phyloP scores from a whole-genome alignment of 2,888 invertebrate genomes.

The Parnassius glacialis region DNA sequence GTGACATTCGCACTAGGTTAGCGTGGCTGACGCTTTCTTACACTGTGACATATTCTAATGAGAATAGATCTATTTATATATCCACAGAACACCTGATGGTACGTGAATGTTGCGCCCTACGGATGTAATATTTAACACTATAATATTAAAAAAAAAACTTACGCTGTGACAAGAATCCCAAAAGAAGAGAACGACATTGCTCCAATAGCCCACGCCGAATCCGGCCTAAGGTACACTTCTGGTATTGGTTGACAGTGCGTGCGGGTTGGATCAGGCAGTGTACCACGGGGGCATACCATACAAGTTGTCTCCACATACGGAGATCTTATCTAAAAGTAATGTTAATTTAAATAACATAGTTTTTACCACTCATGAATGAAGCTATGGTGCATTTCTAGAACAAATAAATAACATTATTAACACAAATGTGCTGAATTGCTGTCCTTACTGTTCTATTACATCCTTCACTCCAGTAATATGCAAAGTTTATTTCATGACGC shows the following conservation, averaged over 20 bases:
- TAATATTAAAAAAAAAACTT: constrained; percentile 45
- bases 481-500: no score
- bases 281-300: constrained; percentile 89
- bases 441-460: no score
- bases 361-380: neutral
- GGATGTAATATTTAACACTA: no score
- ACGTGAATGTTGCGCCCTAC: no score
- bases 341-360: constrained; percentile 1
- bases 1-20: no score
- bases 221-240: constrained; percentile 89
- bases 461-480: no score
- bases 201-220: constrained; percentile 95
- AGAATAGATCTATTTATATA: no score
- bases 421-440: no score
- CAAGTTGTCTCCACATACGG: constrained; percentile 91
- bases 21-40: no score
- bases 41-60: no score
- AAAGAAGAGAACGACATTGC: constrained; percentile 94
- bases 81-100: no score
- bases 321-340: constrained; percentile 86
- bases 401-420: neutral
- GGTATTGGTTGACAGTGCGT: constrained; percentile 88
- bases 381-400: neutral
- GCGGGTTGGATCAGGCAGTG: constrained; percentile 89
- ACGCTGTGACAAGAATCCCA: constrained; percentile 90